Evolutionary conservation across 1,140 invertebrate species (phyloP), one percentile per base, ranked within the genome.

Genomic region (Cotesia chilonis): DNA sequence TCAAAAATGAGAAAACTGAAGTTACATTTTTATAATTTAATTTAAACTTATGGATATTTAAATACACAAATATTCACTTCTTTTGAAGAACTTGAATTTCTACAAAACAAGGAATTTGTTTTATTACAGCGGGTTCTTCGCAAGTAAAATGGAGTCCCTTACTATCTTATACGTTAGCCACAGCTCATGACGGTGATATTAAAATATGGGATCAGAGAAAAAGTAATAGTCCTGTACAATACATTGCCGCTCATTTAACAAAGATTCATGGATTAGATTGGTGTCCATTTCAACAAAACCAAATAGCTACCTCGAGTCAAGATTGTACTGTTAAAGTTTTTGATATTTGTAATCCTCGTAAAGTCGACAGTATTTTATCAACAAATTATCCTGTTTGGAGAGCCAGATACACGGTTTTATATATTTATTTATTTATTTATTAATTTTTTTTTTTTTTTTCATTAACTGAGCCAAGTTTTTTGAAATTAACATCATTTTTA

Each of bases 291-390:
- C 90, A 92, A 78, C 94, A 96, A 87, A 93, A 93, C 78, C 93
- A 95, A 78, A 84, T 98, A 69, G 94, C 94, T n/a, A 96, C 96
- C 1, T 95, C 94, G 70, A 96, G 95, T 88, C 96, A 98, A 87
- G 96, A 98, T 88, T 93, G 94, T 74, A 95, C 94, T 57, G 96
- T 98, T 2, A 97, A 97, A 87, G 96, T 97, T 83, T 98, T 97
- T 89, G 95, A 98, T 84, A 93, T 95, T 7, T 93, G 90, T 54
- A 95, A 94, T 90, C 92, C 94, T 6, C 88, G 93, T 75, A 90
- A 92, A 78, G 90, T 93, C 7, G 95, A 96, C 81, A 94, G 91
- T 85, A 91, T 93, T 70, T 90, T 98, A 54, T 94, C 91, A 68
- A 94, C 95, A 6, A 91, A 92, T 76, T 94, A 94, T 54, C 96